Base-by-base conservation (phyloP, 2,113 vertebrate genomes). In the Poecilia latipinna region DNA sequence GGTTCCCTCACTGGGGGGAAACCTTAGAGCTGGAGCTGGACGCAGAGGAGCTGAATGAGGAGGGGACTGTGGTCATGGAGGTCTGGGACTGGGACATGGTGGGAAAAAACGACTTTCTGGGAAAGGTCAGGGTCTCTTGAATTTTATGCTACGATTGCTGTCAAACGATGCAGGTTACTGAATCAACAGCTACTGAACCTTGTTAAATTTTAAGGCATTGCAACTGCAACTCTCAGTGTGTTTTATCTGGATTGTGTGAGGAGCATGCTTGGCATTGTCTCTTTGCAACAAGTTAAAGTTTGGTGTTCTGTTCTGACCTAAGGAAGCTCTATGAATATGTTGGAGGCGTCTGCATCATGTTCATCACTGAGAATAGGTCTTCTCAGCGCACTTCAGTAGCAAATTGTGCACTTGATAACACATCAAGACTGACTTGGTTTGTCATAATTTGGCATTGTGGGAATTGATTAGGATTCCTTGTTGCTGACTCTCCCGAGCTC, bases 71-170 rank as follows among this genome's bases (percentile, higher is more conserved):
- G 78, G 93, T 90, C 0, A 92, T 97, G 85, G 96, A 97, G 81
- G 93, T 98, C 63, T 98, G 96, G 97, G 96, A 97, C 89, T 97
- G 97, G 96, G 97, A 98, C 91, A 95, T 97, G 93, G 96, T 97
- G 93, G 97, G 97, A 84, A 99, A 96, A 91, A 97, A 98, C 1
- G 96, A 97, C 91, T 97, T 97, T 90, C 68, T 97, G 86, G 97
- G 96, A 74, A 91, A 93, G 96, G 96, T 97, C 89, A 95, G 65
- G 32, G 78, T 65, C 64, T 12, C 24, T 13, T 13, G 13, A 1
- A 28, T 51, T 61, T 60, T 1, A 2, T 29, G 3, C 28, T 17
- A 13, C 39, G 31, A 60, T 48, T 48, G 44, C 13, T 48, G 19
- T 32, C 13, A 13, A 0, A 62, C n/a, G 28, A 26, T 75, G 57